A percentile compares a stretch with the other conserved stretches of the same genome.
Conservation (phyloP, 2,888 invertebrate species). For the Cantharis flavilabris region DNA sequence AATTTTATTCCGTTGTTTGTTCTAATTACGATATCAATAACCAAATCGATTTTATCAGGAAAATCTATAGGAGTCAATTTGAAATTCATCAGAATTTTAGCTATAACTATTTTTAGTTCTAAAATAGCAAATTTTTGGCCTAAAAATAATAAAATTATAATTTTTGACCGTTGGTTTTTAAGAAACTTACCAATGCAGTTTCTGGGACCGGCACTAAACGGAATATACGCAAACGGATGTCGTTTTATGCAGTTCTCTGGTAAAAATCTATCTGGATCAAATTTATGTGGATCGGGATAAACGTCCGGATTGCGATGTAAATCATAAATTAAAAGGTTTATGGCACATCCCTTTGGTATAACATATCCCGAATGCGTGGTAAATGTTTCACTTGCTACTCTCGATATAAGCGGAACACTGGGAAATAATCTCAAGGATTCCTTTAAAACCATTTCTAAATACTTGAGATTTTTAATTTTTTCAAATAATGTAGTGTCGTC, state of each 20-base stretch:
- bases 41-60: neutral
- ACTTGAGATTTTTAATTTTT: conserved; percentile 62
- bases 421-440: conserved; percentile 67
- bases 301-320: neutral
- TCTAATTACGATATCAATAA: neutral
- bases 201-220: neutral
- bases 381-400: conserved; percentile 40
- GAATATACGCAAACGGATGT: neutral
- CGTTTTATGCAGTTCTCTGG: neutral
- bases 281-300: conserved; percentile 15
- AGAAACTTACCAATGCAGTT: neutral
- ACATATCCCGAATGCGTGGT: neutral
- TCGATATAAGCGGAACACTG: conserved; percentile 67
- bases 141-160: neutral
- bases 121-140: neutral
- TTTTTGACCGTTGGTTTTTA: neutral
- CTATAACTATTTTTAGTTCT: too few relatives aligned
- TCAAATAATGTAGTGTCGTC: conserved; percentile 51
- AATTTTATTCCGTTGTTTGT: neutral
- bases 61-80: neutral
- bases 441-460: conserved; percentile 68
- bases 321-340: too few relatives aligned
- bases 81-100: neutral
- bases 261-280: conserved; percentile 2
- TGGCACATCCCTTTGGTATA: neutral